Evolutionary conservation across 2,113 vertebrate species (phyloP), one percentile per base, ranked within the genome.

Genomic region (Aleadryas rufinucha): DNA sequence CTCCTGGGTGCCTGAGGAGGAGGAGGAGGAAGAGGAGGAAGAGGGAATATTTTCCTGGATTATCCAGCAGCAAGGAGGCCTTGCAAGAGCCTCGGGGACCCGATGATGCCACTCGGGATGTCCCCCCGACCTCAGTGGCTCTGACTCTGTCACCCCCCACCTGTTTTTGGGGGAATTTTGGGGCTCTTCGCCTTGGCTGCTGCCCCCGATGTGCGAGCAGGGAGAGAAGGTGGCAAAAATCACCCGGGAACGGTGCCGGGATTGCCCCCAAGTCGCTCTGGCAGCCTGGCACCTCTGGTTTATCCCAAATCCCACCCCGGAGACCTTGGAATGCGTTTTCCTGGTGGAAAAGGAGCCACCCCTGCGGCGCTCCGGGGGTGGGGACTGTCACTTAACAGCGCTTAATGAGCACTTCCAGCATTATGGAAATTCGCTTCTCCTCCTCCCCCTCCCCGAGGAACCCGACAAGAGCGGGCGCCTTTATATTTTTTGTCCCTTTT

Each of bases 351-450:
- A 18, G 26, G 78, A 49, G 72, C 16, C 37, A 2, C 47, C 52
- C 86, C 87, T 3, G 35, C 49, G 2, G 9, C 3, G 11, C 75
- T 41, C 77, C 13, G 11, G 13, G 31, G 78, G 74, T 8, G 68
- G 33, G 28, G 71, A 45, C 68, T 53, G 87, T 68, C 86, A 53
- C 53, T 86, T 65, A 64, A 18, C 76, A 30, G 18, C 53, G 2
- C 39, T 64, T 97, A 96, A 95, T 69, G 96, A 97, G 92, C 71
- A 11, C 90, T 96, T 74, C 57, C 77, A 60, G 86, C 57, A 0
- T 31, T 50, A 86, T 90, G 90, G 87, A 96, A 95, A 97, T 96
- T 52, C 53, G n/a, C 80, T 97, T 35, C 93, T 41, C n/a, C n/a
- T n/a, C n/a, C n/a, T n/a, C n/a, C 27, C 50, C 76, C 39, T 39